Evolutionary conservation across 2,888 invertebrate species (phyloP).

Genomic region (Rhimphoctona megacephalus): DNA sequence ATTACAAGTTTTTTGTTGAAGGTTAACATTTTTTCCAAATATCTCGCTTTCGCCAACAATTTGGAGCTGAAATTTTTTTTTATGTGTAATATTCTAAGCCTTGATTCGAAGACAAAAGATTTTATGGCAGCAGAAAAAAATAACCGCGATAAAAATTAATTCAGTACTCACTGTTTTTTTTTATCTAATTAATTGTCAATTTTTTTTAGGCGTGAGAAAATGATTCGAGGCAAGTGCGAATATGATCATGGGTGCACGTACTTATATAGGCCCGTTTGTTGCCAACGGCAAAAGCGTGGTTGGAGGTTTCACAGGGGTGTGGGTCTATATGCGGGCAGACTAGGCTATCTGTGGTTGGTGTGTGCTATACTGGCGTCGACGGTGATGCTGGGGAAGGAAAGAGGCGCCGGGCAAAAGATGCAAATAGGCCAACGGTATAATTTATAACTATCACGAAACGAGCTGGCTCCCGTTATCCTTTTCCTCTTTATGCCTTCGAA

Average conservation of each 20-base stretch:
- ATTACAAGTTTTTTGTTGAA: not conserved
- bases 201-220: not conserved
- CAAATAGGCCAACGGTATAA: slow-evolving; percentile 83
- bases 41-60: not conserved
- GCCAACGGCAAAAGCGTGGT: slow-evolving; percentile 57
- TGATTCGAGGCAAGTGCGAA: slow-evolving; percentile 3
- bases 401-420: slow-evolving; percentile 74
- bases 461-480: slow-evolving; percentile 64
- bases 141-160: not conserved
- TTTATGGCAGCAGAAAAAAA: not conserved
- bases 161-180: not conserved
- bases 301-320: slow-evolving; percentile 26
- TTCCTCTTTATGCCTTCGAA: slow-evolving; percentile 33
- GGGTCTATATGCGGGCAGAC: slow-evolving; percentile 45
- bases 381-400: slow-evolving; percentile 44
- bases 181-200: not conserved
- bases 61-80: not conserved
- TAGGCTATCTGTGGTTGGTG: slow-evolving; percentile 66
- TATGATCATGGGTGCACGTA: slow-evolving; percentile 26
- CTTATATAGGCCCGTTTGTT: slow-evolving; percentile 34
- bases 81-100: not conserved
- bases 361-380: slow-evolving; percentile 20
- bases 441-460: slow-evolving; percentile 80
- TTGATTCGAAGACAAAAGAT: not conserved
- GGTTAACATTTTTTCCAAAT: not conserved